Base-by-base conservation (phyloP, 2,113 vertebrate genomes). In the Lampris incognitus region DNA sequence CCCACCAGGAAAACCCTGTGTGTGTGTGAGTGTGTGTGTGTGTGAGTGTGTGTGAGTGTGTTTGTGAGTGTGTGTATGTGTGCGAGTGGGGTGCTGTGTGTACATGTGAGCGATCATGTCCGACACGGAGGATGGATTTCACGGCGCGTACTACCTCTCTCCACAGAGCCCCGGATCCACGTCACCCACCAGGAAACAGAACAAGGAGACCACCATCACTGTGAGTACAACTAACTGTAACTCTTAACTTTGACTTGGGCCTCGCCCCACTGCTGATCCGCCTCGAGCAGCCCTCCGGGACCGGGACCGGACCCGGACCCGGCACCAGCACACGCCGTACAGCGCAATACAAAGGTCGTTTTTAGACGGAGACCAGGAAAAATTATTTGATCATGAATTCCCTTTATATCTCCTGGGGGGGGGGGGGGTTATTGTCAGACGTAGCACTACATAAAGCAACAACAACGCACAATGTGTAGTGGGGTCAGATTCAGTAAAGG, bases 91-190 rank as follows among this genome's bases (percentile, higher is more conserved):
- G 76, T 66, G 3, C 9, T 4, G 74, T 52, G 86, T 77, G 73
- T 1, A 44, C 54, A 46, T 75, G 87, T 9, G 59, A 71, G 66
- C 66, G 46, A 76, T 80, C 84, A 91, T 92, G 94, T 94, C 90
- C 69, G 90, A 92, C 76, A 91, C 81, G 44, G 94, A 95, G 81
- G 87, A 88, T 44, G 88, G 90, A 87, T 93, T 93, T 94, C 91
- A 95, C 1, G 87, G 90, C 84, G 87, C 82, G 36, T 94, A 91
- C 85, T 92, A 81, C 87, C 91, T 96, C 79, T 95, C 88, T 90
- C 89, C 65, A 37, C 96, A 97, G 96, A 95, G 95, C 83, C 96
- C 95, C 1, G 95, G 92, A 72, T 94, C 95, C 44, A 93, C 93
- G 0, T 96, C 96, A 1, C 94, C 95, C 64, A 90, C 93, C 83